These are phyloP conservation scores for Vidua macroura DNA, from an alignment of 2,113 vertebrate species.

Conservation along the genomic window DNA sequence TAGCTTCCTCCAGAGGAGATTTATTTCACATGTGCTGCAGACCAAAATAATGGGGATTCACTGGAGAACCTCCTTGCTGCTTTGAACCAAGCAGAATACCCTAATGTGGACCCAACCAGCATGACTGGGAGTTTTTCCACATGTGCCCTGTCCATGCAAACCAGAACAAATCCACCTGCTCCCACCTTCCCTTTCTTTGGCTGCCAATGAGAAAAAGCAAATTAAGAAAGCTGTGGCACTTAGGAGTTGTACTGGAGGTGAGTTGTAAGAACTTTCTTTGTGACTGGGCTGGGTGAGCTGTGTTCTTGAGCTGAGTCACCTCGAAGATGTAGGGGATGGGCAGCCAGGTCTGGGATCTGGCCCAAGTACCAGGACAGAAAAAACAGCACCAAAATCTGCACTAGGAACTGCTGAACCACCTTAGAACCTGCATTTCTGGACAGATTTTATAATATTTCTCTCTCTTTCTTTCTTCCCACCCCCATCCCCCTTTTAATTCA, in stretches of 20 bases:
- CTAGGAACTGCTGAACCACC: background rate
- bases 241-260: background rate
- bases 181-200: background rate
- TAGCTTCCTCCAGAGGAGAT: background rate
- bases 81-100: background rate
- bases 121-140: background rate
- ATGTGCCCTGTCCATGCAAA: background rate
- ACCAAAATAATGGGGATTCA: background rate
- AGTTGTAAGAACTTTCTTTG: background rate
- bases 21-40: background rate
- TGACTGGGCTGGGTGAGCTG: background rate
- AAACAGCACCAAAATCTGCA: background rate
- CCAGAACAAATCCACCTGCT: background rate
- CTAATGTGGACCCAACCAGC: too few relatives aligned
- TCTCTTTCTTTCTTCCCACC: too few relatives aligned
- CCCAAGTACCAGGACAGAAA: background rate
- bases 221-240: background rate
- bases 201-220: background rate
- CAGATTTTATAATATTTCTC: background rate
- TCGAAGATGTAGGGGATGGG: background rate
- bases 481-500: background rate
- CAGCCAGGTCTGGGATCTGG: background rate
- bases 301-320: background rate
- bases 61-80: background rate
- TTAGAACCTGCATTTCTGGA: background rate